phyloP scores from a whole-genome alignment of 2,888 invertebrate species.

The Lamellibrachia satsuma region DNA sequence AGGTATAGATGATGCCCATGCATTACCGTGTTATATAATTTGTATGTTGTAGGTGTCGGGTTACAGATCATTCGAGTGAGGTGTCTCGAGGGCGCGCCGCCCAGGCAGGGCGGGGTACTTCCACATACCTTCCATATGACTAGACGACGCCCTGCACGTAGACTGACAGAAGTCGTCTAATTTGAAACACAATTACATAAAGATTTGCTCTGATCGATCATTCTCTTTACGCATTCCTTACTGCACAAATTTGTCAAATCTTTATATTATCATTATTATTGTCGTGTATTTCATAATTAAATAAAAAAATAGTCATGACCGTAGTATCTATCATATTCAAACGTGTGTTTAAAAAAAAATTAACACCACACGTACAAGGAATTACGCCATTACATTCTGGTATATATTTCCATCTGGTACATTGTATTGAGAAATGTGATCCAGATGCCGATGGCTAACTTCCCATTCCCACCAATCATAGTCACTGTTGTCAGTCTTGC shows the following conservation, averaged over 20 bases:
- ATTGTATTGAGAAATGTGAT: background rate
- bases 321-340: no score
- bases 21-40: background rate
- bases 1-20: background rate
- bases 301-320: background rate
- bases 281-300: background rate
- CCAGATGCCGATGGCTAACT: background rate
- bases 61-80: background rate
- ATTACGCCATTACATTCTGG: background rate
- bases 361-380: background rate
- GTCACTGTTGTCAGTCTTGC: background rate
- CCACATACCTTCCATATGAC: background rate
- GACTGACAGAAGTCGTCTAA: background rate
- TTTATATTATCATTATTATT: background rate
- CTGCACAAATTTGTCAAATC: background rate
- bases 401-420: background rate
- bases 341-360: no score
- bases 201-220: background rate
- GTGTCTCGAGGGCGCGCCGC: background rate
- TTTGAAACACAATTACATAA: background rate
- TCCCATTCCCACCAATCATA: background rate
- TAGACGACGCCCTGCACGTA: background rate
- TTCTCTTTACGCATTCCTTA: background rate
- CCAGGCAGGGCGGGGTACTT: background rate
- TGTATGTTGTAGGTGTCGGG: background rate